Conservation (phyloP, 1,140 invertebrate genomes). For the Bombus waltoni region DNA sequence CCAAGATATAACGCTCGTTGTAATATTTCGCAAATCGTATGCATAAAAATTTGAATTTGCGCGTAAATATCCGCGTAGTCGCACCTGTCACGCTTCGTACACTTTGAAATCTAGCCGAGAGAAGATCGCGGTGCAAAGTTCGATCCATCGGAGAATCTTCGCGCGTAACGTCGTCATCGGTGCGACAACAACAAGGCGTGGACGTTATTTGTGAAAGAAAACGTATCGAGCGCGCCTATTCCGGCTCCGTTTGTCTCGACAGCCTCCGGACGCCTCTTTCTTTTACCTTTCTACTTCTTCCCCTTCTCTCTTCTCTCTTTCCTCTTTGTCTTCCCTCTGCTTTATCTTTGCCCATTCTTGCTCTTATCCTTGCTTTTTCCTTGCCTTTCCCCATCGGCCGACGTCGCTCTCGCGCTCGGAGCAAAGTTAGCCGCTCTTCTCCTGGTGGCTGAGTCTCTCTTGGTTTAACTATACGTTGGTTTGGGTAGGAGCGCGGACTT, state of each 20-base stretch:
- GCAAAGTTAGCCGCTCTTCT: conserved; percentile 55
- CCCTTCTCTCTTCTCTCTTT: too few species aligned
- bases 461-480: conserved; percentile 31
- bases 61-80: too few species aligned
- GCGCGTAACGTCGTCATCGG: not conserved
- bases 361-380: not conserved
- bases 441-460: conserved; percentile 52
- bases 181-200: not conserved
- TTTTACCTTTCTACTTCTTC: not conserved
- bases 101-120: not conserved
- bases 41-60: too few species aligned
- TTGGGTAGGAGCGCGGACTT: not conserved
- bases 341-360: too few species aligned
- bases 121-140: not conserved
- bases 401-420: conserved; percentile 4
- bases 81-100: too few species aligned
- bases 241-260: conserved; percentile 9
- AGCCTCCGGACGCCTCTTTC: not conserved
- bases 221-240: conserved; percentile 3
- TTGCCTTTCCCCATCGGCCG: not conserved
- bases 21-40: too few species aligned
- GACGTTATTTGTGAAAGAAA: conserved; percentile 9
- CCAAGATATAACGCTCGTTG: too few species aligned
- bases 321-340: too few species aligned
- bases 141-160: too few species aligned